These are phyloP conservation scores for Apis mellifera DNA, from an alignment of 1,140 invertebrate genomes.

Conservation along the genomic window Amel_HAv3.1 CM009934.2:7516001-7516500, in stretches of 20 bases:
- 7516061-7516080: too few relatives aligned
- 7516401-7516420: slow-evolving; percentile 35
- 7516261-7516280: slow-evolving; percentile 16
- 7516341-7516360: slow-evolving; percentile 40
- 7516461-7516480: not conserved
- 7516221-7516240: not conserved
- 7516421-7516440: slow-evolving; percentile 3
- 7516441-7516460: slow-evolving; percentile 20
- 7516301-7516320: slow-evolving; percentile 41
- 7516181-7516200: too few relatives aligned
- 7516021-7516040: too few relatives aligned
- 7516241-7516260: not conserved
- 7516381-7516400: slow-evolving; percentile 26
- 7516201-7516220: not conserved
- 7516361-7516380: not conserved
- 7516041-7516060: too few relatives aligned
- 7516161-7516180: too few relatives aligned
- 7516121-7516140: not conserved
- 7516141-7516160: too few relatives aligned
- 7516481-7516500: not conserved
- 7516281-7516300: slow-evolving; percentile 30
- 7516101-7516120: not conserved
- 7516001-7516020: too few relatives aligned
- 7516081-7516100: too few relatives aligned
- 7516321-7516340: slow-evolving; percentile 40